Percentiles rank a stretch among this genome's conserved stretches.
These are phyloP conservation scores for Chionodraco myersi DNA, from an alignment of 2,113 vertebrate genomes.

Conservation along the genomic window DNA sequence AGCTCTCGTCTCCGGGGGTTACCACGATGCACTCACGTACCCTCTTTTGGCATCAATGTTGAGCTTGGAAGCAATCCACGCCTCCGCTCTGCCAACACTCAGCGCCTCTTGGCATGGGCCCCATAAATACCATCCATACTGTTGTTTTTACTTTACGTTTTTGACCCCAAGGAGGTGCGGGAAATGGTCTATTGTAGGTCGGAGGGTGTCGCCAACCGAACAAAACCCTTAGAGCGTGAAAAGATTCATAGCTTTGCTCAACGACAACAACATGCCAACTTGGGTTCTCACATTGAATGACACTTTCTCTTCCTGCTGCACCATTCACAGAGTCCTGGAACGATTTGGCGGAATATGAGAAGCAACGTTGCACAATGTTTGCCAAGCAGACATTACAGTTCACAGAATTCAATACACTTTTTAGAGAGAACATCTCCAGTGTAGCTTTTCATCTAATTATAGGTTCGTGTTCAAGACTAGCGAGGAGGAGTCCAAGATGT, in stretches of 20 bases:
- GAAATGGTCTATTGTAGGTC: conserved; percentile 38
- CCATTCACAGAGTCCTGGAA: conserved; percentile 7
- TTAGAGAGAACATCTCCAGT: conserved; percentile 42
- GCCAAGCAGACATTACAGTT: conserved; percentile 20
- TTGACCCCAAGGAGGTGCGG: conserved; percentile 3
- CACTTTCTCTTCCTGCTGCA: conserved; percentile 23
- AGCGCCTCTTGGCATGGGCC: conserved; percentile 17
- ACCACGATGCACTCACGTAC: conserved; percentile 41
- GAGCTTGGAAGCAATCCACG: conserved; percentile 54
- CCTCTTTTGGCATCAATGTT: conserved; percentile 50
- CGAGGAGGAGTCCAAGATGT: conserved; percentile 31
- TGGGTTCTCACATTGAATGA: not conserved
- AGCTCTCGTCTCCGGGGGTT: conserved; percentile 64
- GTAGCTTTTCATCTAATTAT: conserved; percentile 58
- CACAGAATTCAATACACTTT: conserved; percentile 34
- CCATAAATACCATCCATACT: conserved; percentile 27
- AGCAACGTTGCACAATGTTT: conserved; percentile 26
- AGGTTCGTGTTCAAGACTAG: conserved; percentile 23
- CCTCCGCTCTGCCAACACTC: conserved; percentile 15
- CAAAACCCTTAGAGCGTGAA: not conserved
- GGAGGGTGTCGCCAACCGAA: conserved; percentile 18
- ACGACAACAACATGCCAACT: not conserved
- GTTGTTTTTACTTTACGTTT: not conserved
- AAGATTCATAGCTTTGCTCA: conserved; percentile 5
- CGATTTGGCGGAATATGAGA: conserved; percentile 45